Conservation (phyloP, 2,888 invertebrate genomes). For the Sabellastarte sp. region DNA sequence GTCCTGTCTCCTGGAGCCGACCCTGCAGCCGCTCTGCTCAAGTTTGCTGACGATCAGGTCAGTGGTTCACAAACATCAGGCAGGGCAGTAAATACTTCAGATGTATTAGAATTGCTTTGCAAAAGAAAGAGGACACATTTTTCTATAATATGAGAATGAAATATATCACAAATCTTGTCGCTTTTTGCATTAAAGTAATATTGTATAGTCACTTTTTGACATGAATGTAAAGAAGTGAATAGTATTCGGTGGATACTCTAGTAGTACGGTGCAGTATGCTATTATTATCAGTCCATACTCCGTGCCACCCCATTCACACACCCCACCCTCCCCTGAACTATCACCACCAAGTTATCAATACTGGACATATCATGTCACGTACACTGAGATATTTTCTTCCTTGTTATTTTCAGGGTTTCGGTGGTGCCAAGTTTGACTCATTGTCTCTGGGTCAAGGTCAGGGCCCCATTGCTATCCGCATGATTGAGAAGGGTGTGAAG, state of each 20-base stretch:
- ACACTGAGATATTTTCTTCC: background rate
- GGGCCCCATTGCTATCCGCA: conserved; percentile 60
- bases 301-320: background rate
- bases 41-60: conserved; percentile 62
- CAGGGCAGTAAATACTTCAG: background rate
- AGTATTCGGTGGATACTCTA: too few species aligned
- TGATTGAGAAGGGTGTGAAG: conserved; percentile 59
- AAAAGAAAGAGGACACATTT: background rate
- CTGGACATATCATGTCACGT: background rate
- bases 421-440: conserved; percentile 60
- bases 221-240: too few species aligned
- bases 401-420: conserved; percentile 59
- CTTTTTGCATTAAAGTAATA: too few species aligned
- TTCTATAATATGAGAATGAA: too few species aligned
- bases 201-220: too few species aligned
- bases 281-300: too few species aligned
- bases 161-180: too few species aligned
- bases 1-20: conserved; percentile 61
- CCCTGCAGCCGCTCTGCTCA: conserved; percentile 59
- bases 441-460: conserved; percentile 62
- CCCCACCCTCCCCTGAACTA: background rate
- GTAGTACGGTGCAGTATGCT: too few species aligned
- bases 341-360: background rate
- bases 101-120: background rate
- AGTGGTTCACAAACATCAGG: too few species aligned